Base-by-base conservation (phyloP, 2,888 invertebrate genomes). In the Parelbella ahira region DNA sequence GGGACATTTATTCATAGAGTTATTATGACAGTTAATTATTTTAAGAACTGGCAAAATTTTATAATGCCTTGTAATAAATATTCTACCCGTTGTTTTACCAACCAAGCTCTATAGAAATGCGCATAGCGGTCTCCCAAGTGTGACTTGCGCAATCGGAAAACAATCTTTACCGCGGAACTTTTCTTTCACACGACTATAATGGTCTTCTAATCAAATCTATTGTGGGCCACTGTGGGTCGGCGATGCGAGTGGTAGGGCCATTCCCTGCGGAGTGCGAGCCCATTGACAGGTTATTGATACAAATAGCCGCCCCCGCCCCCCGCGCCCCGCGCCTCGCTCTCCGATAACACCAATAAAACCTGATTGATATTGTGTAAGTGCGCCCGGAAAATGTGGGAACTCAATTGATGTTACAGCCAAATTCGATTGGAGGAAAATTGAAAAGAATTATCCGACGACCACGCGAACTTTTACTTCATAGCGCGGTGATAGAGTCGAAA, bases 231-330 rank as follows among this genome's bases (percentile, higher is more conserved):
- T 62, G 73, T 68, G 60, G 73, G 75, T 66, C 63, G 68, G 68
- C 3, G 29, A 9, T n/a, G n/a, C n/a, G n/a, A 2, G 9, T 4
- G 64, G 63, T 65, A 64, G 73, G 71, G 68, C 72, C 18, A 69
- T 64, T 83, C 83, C 81, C 84, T 50, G 59, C 60, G 76, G 81
- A 65, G 64, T 61, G 75, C 72, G 68, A 72, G 76, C 67, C 82
- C 84, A 88, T 89, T 88, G 88, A 89, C 89, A 88, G 86, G 88
- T 87, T 87, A 88, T 84, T 86, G 88, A 87, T 86, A 86, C 88
- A 84, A 88, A 87, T 86, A 80, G 82, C 77, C 78, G 59, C 70
- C 73, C 65, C 58, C 67, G 67, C 56, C 60, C 68, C 70, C 60
- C 47, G 50, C 54, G 58, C 72, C 60, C 60, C 51, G 34, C 47